A percentile compares a stretch with the other conserved stretches of the same genome.
phyloP scores from a whole-genome alignment of 2,888 invertebrate genomes.

The Zelleria hepariella region DNA sequence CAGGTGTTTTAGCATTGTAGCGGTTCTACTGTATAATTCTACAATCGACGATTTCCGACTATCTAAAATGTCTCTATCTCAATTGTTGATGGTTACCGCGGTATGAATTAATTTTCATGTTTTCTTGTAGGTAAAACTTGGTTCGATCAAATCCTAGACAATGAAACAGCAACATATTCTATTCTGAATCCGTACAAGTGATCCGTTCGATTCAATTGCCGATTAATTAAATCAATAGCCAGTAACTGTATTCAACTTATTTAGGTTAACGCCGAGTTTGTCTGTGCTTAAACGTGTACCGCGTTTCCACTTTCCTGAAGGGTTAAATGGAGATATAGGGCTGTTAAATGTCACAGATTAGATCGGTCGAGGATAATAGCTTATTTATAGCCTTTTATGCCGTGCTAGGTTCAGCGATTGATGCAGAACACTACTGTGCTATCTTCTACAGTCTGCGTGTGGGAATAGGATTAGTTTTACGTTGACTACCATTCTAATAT shows the following conservation, averaged over 20 bases:
- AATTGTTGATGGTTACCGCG: neutral
- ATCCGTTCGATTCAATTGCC: neutral
- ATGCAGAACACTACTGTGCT: neutral
- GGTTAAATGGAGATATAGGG: constrained; percentile 3
- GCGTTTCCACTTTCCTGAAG: neutral
- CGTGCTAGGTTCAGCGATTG: neutral
- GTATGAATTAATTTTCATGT: neutral
- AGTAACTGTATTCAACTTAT: neutral
- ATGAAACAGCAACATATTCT: neutral
- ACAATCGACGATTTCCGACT: too few species aligned
- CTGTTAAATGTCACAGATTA: constrained; percentile 1
- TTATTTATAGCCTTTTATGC: neutral
- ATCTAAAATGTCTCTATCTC: neutral
- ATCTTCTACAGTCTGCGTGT: neutral
- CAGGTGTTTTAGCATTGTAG: too few species aligned
- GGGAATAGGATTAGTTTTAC: neutral
- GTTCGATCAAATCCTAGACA: neutral
- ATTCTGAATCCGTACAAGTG: neutral
- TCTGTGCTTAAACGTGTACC: neutral
- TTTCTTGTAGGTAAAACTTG: neutral
- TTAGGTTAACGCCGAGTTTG: neutral
- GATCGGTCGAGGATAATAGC: neutral
- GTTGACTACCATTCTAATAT: too few species aligned
- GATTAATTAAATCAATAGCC: neutral
- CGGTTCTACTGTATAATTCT: too few species aligned